A percentile compares a stretch with the other conserved stretches of the same genome.
These are phyloP conservation scores for Tetragonisca angustula DNA, from an alignment of 2,888 invertebrate genomes.

Conservation along the genomic window DNA sequence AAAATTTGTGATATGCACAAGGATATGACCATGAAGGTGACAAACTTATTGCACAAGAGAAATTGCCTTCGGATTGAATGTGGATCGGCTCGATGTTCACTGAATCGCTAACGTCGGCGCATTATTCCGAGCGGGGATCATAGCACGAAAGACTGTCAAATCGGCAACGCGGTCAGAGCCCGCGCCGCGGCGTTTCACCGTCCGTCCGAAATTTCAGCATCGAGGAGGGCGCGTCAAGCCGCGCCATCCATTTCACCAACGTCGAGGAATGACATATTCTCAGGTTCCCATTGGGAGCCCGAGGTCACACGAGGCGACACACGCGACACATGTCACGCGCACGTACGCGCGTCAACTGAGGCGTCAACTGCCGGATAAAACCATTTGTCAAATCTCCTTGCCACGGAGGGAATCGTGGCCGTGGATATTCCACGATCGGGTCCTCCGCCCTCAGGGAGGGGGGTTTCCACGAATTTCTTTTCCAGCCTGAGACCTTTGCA, in stretches of 20 bases:
- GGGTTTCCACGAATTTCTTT: slow-evolving; percentile 41
- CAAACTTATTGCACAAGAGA: background rate
- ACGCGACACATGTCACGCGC: slow-evolving; percentile 74
- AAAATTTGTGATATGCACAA: too few relatives aligned
- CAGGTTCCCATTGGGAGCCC: slow-evolving; percentile 57
- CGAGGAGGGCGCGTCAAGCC: slow-evolving; percentile 46
- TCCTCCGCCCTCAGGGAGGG: too few relatives aligned
- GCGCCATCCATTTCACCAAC: slow-evolving; percentile 60
- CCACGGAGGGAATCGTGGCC: slow-evolving; percentile 39
- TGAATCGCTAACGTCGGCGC: slow-evolving; percentile 24
- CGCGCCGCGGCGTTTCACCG: background rate
- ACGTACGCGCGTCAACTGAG: slow-evolving; percentile 67
- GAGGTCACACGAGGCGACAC: slow-evolving; percentile 66
- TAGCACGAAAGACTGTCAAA: slow-evolving; percentile 27
- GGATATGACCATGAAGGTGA: background rate
- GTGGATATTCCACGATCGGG: slow-evolving; percentile 37
- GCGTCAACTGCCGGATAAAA: slow-evolving; percentile 74
- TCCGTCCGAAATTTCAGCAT: slow-evolving; percentile 47
- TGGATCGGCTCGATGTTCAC: slow-evolving; percentile 7
- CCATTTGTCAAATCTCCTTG: slow-evolving; percentile 76
- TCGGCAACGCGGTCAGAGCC: slow-evolving; percentile 22
- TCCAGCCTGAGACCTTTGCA: background rate
- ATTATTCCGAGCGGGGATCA: slow-evolving; percentile 22
- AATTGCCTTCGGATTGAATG: background rate
- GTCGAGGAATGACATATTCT: slow-evolving; percentile 64